phyloP scores from a whole-genome alignment of 2,797 vertebrate genomes.

The Heteromormyrus szaboi region DNA sequence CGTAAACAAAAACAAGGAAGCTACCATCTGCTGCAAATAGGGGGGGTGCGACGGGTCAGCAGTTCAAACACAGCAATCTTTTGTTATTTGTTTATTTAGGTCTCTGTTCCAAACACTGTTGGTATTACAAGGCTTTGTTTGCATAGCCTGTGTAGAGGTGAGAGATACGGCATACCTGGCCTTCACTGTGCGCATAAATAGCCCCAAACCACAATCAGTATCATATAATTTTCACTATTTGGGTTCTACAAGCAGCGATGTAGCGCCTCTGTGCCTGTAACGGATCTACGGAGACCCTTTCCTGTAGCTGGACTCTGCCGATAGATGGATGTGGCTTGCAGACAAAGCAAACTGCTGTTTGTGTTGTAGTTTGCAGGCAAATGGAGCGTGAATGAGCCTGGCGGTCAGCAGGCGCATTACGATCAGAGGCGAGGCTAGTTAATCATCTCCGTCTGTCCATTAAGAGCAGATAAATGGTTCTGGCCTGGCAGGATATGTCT shows the following conservation, averaged over 20 bases:
- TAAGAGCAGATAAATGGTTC: neutral
- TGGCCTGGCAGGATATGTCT: neutral
- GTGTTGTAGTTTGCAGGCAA: neutral
- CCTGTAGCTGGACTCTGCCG: neutral
- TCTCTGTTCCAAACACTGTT: constrained; percentile 14
- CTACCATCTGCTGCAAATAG: neutral
- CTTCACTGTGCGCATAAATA: constrained; percentile 19
- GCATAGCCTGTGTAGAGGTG: constrained; percentile 20
- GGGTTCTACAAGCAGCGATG: neutral
- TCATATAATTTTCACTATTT: neutral
- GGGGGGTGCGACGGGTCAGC: neutral
- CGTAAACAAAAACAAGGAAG: neutral
- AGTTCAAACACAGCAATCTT: constrained; percentile 8
- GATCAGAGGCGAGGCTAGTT: neutral
- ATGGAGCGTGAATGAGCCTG: neutral
- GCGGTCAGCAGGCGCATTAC: neutral
- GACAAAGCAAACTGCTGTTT: constrained; percentile 4
- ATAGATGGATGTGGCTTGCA: neutral
- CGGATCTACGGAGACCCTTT: neutral
- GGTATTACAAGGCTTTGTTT: constrained; percentile 2
- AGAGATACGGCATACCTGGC: constrained; percentile 11
- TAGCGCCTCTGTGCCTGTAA: neutral
- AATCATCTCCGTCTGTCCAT: neutral
- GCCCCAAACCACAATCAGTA: neutral
- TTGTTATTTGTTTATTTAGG: constrained; percentile 16